These are phyloP conservation scores for Microctenopoma lineatum DNA, from an alignment of 2,797 vertebrate genomes.

Conservation along the genomic window DNA sequence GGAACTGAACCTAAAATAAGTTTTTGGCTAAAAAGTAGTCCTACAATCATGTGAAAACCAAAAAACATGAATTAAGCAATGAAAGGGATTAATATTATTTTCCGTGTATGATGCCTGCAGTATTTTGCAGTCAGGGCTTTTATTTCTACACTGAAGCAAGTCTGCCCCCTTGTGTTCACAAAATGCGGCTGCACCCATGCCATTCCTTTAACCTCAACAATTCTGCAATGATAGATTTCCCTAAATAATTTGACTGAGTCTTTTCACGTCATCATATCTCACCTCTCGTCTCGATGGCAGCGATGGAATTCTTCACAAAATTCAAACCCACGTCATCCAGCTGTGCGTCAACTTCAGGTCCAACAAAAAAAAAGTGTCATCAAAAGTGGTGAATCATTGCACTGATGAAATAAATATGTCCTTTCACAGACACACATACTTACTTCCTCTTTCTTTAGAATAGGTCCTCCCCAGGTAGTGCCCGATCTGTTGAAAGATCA, in stretches of 20 bases:
- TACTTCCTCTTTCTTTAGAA: conserved; percentile 86
- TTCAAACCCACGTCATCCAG: conserved; percentile 92
- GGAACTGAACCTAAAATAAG: neutral
- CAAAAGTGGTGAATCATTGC: neutral
- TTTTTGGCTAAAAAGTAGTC: conserved; percentile 5
- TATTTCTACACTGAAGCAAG: conserved; percentile 49
- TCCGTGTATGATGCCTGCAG: conserved; percentile 29
- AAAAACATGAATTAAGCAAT: conserved; percentile 6
- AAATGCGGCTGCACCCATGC: conserved; percentile 21
- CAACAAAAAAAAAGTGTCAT: neutral
- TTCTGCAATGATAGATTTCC: neutral
- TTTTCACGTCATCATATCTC: conserved; percentile 23
- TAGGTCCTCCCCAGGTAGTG: conserved; percentile 73
- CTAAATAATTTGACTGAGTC: neutral
- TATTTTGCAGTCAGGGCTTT: neutral
- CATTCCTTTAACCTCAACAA: neutral
- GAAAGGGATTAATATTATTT: conserved; percentile 16
- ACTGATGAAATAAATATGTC: neutral
- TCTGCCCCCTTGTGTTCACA: conserved; percentile 78
- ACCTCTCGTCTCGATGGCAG: conserved; percentile 93
- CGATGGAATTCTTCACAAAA: conserved; percentile 94
- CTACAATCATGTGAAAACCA: conserved; percentile 2
- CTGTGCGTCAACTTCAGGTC: conserved; percentile 85
- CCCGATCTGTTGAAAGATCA: conserved; percentile 67
- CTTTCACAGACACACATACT: conserved; percentile 46